Conservation (phyloP, 1,140 invertebrate genomes). For the Melanaphis sacchari region DNA sequence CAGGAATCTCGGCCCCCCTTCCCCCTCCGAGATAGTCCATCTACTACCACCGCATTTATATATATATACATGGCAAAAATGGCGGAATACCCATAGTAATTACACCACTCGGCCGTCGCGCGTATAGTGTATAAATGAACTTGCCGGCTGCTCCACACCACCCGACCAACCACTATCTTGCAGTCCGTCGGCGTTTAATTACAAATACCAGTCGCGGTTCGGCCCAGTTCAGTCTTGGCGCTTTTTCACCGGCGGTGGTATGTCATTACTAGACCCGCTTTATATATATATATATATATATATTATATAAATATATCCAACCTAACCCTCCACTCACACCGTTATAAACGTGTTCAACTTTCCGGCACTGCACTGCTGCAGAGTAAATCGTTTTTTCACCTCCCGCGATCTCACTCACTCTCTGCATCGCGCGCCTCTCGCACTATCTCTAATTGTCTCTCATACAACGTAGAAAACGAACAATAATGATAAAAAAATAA, state of each 20-base stretch:
- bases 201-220: slow-evolving; percentile 55
- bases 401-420: neutral
- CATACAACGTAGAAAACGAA: neutral
- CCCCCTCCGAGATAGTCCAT: neutral
- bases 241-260: slow-evolving; percentile 23
- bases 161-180: neutral
- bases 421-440: neutral
- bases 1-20: slow-evolving; percentile 34
- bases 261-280: slow-evolving; percentile 27
- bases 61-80: slow-evolving; percentile 25
- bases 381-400: slow-evolving; percentile 25
- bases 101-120: slow-evolving; percentile 42
- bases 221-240: neutral
- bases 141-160: neutral
- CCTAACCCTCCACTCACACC: neutral
- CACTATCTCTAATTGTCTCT: no score
- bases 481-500: neutral
- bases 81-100: slow-evolving; percentile 51
- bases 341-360: neutral
- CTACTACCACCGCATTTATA: neutral
- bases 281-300: neutral
- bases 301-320: neutral
- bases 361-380: neutral
- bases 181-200: slow-evolving; percentile 44
- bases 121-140: slow-evolving; percentile 50